Conservation (phyloP, 2,888 invertebrate genomes). For the Stenurella melanura region DNA sequence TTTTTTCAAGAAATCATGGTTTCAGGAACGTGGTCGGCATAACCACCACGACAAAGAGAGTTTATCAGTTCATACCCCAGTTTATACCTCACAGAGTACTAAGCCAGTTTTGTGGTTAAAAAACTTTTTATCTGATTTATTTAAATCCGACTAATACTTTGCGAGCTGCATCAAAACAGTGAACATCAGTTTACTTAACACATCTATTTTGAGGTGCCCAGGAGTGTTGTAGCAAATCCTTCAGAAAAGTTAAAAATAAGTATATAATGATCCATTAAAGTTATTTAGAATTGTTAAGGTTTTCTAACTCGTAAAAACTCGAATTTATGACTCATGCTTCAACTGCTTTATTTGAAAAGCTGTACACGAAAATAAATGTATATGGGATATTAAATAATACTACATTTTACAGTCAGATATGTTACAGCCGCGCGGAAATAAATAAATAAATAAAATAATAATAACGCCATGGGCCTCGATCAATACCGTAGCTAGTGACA, state of each 20-base stretch:
- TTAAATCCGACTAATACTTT: not conserved
- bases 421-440: not conserved
- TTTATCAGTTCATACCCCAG: too few species aligned
- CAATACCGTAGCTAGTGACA: not conserved
- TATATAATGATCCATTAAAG: not conserved
- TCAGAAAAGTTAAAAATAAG: slow-evolving; percentile 2
- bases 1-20: too few species aligned
- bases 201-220: not conserved
- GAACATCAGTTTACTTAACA: slow-evolving; percentile 7
- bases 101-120: too few species aligned
- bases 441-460: not conserved
- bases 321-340: not conserved
- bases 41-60: too few species aligned
- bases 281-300: slow-evolving; percentile 4
- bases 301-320: not conserved
- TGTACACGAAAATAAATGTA: not conserved
- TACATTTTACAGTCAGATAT: not conserved
- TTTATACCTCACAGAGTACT: too few species aligned
- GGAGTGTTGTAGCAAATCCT: not conserved
- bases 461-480: not conserved
- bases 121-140: too few species aligned
- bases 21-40: too few species aligned
- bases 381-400: not conserved
- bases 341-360: not conserved
- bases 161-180: not conserved